A percentile compares a stretch with the other conserved stretches of the same genome.
phyloP scores from a whole-genome alignment of 2,797 vertebrate species.

The Rhyacichthys aspro region DNA sequence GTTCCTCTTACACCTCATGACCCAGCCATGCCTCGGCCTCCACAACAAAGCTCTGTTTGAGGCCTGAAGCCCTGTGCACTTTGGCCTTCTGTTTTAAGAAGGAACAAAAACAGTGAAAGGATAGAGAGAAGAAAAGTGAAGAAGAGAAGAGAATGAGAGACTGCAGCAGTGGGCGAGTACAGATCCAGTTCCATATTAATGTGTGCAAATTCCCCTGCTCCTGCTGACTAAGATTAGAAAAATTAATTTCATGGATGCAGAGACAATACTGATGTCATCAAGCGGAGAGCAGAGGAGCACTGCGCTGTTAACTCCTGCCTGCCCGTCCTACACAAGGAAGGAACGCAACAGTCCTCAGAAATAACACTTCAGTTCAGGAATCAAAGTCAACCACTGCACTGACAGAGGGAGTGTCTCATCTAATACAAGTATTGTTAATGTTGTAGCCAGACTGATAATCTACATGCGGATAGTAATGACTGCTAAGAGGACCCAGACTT shows the following conservation, averaged over 20 bases:
- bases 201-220: constrained; percentile 82
- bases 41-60: constrained; percentile 57
- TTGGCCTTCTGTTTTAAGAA: constrained; percentile 48
- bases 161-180: constrained; percentile 71
- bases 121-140: constrained; percentile 30
- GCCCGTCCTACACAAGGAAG: constrained; percentile 46
- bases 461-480: not conserved
- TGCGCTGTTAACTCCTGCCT: constrained; percentile 69
- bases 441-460: constrained; percentile 3
- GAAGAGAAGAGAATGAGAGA: constrained; percentile 54
- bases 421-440: constrained; percentile 7
- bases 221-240: constrained; percentile 86
- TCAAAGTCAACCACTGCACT: constrained; percentile 26
- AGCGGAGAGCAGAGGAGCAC: constrained; percentile 70
- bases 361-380: no score
- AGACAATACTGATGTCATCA: constrained; percentile 85
- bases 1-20: constrained; percentile 45
- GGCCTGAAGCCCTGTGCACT: constrained; percentile 38
- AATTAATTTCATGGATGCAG: constrained; percentile 86
- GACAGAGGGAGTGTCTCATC: no score
- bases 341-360: constrained; percentile 33
- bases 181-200: constrained; percentile 81
- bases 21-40: constrained; percentile 46
- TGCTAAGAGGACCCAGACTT: constrained; percentile 45
- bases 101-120: constrained; percentile 26